Base-by-base conservation (phyloP, 2,797 vertebrate species). In the Zenarchopterus dispar region DNA sequence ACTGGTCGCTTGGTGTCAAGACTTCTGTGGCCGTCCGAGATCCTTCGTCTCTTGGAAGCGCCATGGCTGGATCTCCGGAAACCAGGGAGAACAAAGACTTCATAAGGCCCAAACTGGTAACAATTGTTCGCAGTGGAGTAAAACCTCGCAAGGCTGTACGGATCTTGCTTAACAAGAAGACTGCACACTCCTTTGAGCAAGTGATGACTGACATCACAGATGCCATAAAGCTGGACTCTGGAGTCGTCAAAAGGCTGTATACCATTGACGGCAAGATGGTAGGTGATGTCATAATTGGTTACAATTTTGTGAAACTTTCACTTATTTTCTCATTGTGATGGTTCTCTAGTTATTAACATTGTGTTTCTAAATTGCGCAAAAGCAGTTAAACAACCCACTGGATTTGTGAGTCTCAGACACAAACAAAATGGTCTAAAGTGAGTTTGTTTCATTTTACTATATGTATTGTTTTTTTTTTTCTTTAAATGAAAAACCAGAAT, bases 111-210 rank as follows among this genome's bases (percentile, higher is more conserved):
- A 99, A 99, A 85, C 92, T 99, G 85, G 96, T 99, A 84, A 99
- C 97, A 55, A 97, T 99, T 64, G 95, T 99, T 81, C 93, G 97
- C 70, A 99, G 97, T 0, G 97, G 97, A 18, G 97, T 99, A 69
- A 99, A 99, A 72, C 97, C 97, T 1, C 94, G 97, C 44, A 99
- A 98, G 62, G 97, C 97, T 1, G 93, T 98, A 26, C 91, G 97
- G 48, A 90, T 99, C 80, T 92, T 99, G 77, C 96, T 99, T 57
- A 99, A 99, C 92, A 99, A 97, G 94, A 99, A 99, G 80, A 99
- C 97, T 0, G 97, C 97, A 1, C 97, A 99, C 84, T 98, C 96
- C 0, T 99, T 97, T 62, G 97, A 99, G 60, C 97, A 99, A 80
- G 97, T 99, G 70, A 95, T 99, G 89, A 97, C 94, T 9, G 97